Base-by-base conservation (phyloP, 2,113 vertebrate genomes). In the Sceloporus undulatus region DNA sequence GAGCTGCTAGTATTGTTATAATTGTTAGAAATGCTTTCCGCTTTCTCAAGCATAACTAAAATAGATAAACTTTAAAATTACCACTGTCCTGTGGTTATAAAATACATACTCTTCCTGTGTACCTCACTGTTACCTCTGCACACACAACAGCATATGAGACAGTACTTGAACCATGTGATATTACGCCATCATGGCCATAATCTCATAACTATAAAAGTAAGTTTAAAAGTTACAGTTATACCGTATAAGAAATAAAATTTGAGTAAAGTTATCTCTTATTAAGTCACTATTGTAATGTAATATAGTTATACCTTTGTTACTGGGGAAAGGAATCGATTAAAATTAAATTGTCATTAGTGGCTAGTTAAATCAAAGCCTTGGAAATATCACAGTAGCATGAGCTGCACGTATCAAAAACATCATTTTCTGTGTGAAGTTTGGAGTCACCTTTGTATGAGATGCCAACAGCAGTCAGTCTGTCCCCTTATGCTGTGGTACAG, bases 381-480 rank as follows among this genome's bases (percentile, higher is more conserved):
- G 21, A 77, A 75, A 85, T 13, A 65, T 13, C 14, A 62, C 4
- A 25, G 59, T 73, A 75, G 7, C 21, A 18, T 14, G 1, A 1
- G 34, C 13, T 75, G 27, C 11, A 23, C 40, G 11, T 9, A 65
- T 18, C n/a, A 84, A 42, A 9, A 59, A 3, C 48, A 48, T 7
- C 16, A 75, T 86, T 78, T 86, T 40, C 27, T 62, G 10, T 52
- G 62, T n/a, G n/a, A 68, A n/a, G 56, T 78, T n/a, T 79, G 40
- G 27, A 23, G 19, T 68, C 62, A 52, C 27, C 25, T 9, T 52
- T 83, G 21, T 42, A 59, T 77, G 74, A n/a, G 40, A 85, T 73
- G 14, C 29, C 27, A 73, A 80, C 85, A 89, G 68, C 75, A 38
- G 48, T 89, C 29, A 34, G 68, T 52, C 73, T 88, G 40, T 59